These are phyloP conservation scores for Ceratina australensis DNA, from an alignment of 1,140 invertebrate species.

Conservation along the genomic window DNA sequence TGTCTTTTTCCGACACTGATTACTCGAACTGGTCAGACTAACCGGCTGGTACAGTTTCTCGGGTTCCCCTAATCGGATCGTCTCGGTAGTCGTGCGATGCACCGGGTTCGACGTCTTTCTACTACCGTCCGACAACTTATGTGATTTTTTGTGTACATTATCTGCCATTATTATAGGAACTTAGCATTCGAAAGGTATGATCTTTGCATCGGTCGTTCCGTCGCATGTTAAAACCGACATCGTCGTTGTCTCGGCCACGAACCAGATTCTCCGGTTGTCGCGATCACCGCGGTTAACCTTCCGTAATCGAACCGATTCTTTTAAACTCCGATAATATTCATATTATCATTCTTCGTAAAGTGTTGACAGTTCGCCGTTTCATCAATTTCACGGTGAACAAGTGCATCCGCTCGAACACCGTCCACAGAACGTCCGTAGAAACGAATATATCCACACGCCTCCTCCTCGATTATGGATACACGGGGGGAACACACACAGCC, in stretches of 20 bases:
- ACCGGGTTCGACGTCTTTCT: conserved; percentile 81
- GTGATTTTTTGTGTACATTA: conserved; percentile 76
- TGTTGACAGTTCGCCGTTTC: conserved; percentile 74
- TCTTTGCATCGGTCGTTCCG: conserved; percentile 51
- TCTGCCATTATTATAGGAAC: conserved; percentile 73
- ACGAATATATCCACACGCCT: conserved; percentile 3
- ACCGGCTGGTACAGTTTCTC: conserved; percentile 77
- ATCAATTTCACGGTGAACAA: conserved; percentile 52
- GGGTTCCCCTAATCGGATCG: conserved; percentile 84
- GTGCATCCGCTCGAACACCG: conserved; percentile 51
- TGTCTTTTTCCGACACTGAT: conserved; percentile 85
- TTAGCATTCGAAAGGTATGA: conserved; percentile 60
- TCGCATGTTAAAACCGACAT: conserved; percentile 66
- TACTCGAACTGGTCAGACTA: conserved; percentile 60
- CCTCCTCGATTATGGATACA: too few species aligned
- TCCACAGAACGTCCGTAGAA: conserved; percentile 50
- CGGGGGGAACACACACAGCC: too few species aligned
- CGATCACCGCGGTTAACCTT: conserved; percentile 9
- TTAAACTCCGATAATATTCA: conserved; percentile 48
- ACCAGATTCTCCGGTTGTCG: not conserved
- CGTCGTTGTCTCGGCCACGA: conserved; percentile 23
- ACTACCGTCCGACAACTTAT: conserved; percentile 69
- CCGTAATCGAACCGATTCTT: conserved; percentile 8
- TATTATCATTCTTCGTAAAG: conserved; percentile 49
- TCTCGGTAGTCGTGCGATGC: conserved; percentile 88